These are phyloP conservation scores for Agelastica alni DNA, from an alignment of 2,888 invertebrate species.

Conservation along the genomic window DNA sequence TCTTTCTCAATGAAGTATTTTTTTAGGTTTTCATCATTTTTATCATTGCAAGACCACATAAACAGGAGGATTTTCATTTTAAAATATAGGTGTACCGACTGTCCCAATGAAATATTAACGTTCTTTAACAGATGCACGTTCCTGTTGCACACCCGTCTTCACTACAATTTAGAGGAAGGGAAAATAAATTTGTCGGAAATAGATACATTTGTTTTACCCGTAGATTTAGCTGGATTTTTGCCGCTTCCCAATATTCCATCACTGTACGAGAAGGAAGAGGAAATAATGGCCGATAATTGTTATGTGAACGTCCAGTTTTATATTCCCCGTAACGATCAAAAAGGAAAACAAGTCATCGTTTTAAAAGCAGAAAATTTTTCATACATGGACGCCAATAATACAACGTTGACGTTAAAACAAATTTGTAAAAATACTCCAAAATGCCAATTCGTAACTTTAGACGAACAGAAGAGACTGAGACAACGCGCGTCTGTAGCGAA, in stretches of 20 bases:
- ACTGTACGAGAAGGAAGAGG: constrained; percentile 49
- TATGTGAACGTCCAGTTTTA: constrained; percentile 51
- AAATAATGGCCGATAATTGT: constrained; percentile 30
- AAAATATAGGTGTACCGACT: constrained; percentile 48
- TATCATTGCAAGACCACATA: constrained; percentile 52
- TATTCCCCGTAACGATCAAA: constrained; percentile 35
- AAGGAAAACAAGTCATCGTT: constrained; percentile 44
- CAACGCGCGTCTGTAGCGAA: neutral
- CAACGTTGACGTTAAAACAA: constrained; percentile 47
- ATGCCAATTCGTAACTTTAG: constrained; percentile 47
- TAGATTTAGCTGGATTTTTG: constrained; percentile 51
- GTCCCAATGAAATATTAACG: constrained; percentile 37
- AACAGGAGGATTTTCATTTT: constrained; percentile 50
- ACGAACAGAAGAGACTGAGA: constrained; percentile 31
- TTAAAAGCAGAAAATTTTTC: constrained; percentile 47
- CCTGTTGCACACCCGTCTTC: constrained; percentile 50
- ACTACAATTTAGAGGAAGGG: constrained; percentile 46
- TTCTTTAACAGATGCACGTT: constrained; percentile 55
- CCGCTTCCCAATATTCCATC: constrained; percentile 46
- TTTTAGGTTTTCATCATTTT: constrained; percentile 52
- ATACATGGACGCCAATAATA: constrained; percentile 37
- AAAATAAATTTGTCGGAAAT: constrained; percentile 47
- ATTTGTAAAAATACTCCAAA: constrained; percentile 49
- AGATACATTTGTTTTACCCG: constrained; percentile 45
- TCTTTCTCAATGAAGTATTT: too few relatives aligned